Percentiles rank a stretch among this genome's conserved stretches.
Conservation (phyloP, 2,888 invertebrate genomes). For the Acrocera orbiculus region DNA sequence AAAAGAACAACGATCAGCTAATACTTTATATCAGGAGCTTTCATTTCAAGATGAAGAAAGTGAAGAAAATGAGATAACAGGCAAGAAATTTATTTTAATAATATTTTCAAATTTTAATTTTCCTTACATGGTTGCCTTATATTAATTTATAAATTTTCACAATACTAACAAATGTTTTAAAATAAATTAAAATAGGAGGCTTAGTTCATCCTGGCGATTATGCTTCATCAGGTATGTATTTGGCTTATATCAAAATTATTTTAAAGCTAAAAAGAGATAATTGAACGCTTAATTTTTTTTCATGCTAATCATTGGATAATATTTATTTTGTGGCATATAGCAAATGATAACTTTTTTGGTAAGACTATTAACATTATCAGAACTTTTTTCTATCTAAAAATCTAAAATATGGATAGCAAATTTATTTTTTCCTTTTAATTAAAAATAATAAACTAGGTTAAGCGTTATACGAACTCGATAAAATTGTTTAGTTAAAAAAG, state of each 20-base stretch:
- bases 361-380: conserved; percentile 37
- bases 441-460: too few species aligned
- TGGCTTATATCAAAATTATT: conserved; percentile 3
- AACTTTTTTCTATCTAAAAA: neutral
- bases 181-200: conserved; percentile 41
- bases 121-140: neutral
- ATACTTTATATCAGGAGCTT: conserved; percentile 83
- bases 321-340: conserved; percentile 36
- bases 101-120: neutral
- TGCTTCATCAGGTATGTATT: conserved; percentile 84
- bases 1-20: conserved; percentile 74
- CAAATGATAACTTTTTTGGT: conserved; percentile 99
- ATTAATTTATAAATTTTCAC: neutral
- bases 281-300: too few species aligned
- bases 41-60: conserved; percentile 84
- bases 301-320: conserved; percentile 4
- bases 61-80: conserved; percentile 77
- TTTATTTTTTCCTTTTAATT: too few species aligned
- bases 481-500: neutral
- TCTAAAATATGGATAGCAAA: too few species aligned
- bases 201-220: conserved; percentile 99
- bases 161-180: neutral
- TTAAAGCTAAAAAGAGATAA: conserved; percentile 2
- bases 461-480: too few species aligned
- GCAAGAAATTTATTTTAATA: conserved; percentile 33